These are phyloP conservation scores for Pocillopora verrucosa DNA, from an alignment of 64 coral and sea anemone species.

Conservation along the genomic window DNA sequence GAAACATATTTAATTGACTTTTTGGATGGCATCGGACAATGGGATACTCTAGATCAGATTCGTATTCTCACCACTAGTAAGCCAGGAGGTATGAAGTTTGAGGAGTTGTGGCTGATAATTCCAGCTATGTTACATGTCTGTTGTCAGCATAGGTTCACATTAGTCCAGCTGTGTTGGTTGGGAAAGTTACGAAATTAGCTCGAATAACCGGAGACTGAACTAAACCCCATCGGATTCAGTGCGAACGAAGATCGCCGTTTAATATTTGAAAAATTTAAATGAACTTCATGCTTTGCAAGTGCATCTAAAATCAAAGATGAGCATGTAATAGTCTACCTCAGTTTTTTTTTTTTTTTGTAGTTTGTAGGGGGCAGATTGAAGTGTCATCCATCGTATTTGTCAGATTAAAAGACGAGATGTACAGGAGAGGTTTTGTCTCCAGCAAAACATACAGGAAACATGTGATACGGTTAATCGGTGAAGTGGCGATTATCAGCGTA, in stretches of 20 bases:
- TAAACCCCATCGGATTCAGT: too few species aligned
- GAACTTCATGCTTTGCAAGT: neutral
- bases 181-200: too few species aligned
- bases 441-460: slow-evolving; percentile 46
- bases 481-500: slow-evolving; percentile 7
- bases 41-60: slow-evolving; percentile 37
- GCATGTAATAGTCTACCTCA: neutral
- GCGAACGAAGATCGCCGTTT: too few species aligned
- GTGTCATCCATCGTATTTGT: slow-evolving; percentile 86
- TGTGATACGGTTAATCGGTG: slow-evolving; percentile 51
- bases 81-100: slow-evolving; percentile 33
- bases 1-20: slow-evolving; percentile 50
- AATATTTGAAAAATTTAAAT: too few species aligned
- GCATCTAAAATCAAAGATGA: neutral
- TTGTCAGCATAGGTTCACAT: neutral
- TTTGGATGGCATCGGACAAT: slow-evolving; percentile 53
- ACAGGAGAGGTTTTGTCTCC: slow-evolving; percentile 61
- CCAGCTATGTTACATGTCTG: neutral
- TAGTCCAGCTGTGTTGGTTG: too few species aligned
- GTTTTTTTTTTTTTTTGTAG: neutral
- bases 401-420: slow-evolving; percentile 58
- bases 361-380: slow-evolving; percentile 48
- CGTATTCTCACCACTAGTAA: slow-evolving; percentile 58
- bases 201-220: too few species aligned
- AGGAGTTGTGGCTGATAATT: neutral